Evolutionary conservation across 2,113 vertebrate species (phyloP).

Genomic region (Corythaixoides concolor): DNA sequence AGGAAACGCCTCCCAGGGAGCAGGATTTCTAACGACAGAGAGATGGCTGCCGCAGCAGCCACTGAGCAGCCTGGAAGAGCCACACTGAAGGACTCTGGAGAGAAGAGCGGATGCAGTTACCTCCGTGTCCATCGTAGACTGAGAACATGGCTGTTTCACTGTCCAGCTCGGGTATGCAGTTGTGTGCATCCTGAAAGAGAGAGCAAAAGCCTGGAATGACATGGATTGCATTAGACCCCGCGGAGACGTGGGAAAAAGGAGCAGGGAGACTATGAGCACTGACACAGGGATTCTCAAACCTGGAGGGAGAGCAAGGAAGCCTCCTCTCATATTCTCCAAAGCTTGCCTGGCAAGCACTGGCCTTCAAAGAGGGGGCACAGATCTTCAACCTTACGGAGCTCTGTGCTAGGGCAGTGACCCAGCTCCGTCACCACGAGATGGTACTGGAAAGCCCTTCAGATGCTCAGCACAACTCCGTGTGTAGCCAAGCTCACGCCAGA

Average conservation of each 20-base stretch:
- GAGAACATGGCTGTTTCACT: constrained; percentile 96
- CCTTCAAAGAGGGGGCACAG: neutral
- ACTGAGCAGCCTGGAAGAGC: neutral
- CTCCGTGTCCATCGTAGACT: constrained; percentile 97
- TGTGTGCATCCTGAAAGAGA: constrained; percentile 93
- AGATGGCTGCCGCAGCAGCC: neutral
- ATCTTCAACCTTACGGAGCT: too few species aligned
- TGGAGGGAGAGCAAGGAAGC: neutral
- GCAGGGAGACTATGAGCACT: neutral
- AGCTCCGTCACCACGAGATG: neutral
- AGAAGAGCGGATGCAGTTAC: constrained; percentile 62
- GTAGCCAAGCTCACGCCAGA: neutral
- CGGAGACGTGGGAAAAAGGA: neutral
- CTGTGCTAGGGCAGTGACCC: neutral
- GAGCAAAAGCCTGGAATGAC: neutral
- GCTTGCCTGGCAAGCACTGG: neutral
- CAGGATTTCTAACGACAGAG: neutral
- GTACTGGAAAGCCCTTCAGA: neutral
- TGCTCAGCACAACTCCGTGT: neutral
- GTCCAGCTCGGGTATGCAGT: constrained; percentile 94
- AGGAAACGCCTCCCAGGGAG: neutral
- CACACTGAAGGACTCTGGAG: neutral
- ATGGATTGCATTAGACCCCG: neutral
- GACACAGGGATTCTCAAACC: too few species aligned
- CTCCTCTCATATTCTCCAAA: neutral